These are phyloP conservation scores for Notechis scutatus DNA, from an alignment of 2,113 vertebrate genomes.

Conservation along the genomic window DNA sequence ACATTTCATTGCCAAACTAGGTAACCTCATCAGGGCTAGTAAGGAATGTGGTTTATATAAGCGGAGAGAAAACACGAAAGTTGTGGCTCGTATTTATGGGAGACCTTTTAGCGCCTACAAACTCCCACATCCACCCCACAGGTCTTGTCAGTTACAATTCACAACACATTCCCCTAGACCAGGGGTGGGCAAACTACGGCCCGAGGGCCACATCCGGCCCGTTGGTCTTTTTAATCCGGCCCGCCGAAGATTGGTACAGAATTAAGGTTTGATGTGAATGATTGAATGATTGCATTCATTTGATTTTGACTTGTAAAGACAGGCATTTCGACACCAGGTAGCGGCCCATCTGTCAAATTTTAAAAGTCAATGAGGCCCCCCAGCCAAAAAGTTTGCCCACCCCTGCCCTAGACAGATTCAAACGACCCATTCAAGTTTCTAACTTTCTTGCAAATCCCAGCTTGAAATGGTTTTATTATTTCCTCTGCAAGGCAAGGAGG, in stretches of 20 bases:
- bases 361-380: no score
- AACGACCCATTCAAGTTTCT: not conserved
- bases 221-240: no score
- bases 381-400: no score
- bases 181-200: no score
- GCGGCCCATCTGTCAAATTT: no score
- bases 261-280: no score
- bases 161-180: not conserved
- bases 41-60: not conserved
- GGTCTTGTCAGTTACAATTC: not conserved
- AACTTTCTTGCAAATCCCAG: not conserved
- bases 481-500: not conserved
- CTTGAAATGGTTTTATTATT: not conserved
- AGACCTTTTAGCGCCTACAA: not conserved
- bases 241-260: no score
- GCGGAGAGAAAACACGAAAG: not conserved
- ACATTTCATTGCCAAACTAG: not conserved
- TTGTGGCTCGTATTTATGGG: not conserved
- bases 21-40: not conserved
- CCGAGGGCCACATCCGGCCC: no score
- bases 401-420: no score
- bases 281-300: no score
- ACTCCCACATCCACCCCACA: not conserved
- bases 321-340: no score
- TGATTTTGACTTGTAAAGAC: no score